A percentile compares a stretch with the other conserved stretches of the same genome.
These are phyloP conservation scores for Pegoplata infirma DNA, from an alignment of 2,888 invertebrate genomes.

Conservation along the genomic window DNA sequence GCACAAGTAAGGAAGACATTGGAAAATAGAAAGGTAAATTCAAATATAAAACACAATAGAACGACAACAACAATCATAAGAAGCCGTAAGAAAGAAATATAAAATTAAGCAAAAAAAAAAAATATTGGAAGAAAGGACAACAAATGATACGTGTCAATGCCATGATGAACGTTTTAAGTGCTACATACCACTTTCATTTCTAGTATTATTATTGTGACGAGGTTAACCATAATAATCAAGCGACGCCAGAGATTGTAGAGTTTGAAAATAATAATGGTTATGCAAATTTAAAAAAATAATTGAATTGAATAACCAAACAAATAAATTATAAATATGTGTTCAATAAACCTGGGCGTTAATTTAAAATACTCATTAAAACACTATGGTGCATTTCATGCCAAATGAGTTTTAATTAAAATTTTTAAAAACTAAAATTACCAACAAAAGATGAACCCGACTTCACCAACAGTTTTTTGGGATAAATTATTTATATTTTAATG, in stretches of 20 bases:
- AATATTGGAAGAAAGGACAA: conserved; percentile 19
- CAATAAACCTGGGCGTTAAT: neutral
- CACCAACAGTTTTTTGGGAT: neutral
- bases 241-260: neutral
- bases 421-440: conserved; percentile 12
- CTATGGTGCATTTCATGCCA: conserved; percentile 1
- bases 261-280: conserved; percentile 3
- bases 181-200: conserved; percentile 14
- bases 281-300: conserved; percentile 23
- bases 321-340: neutral
- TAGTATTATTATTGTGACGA: neutral
- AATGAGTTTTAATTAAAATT: conserved; percentile 35
- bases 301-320: neutral
- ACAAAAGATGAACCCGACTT: conserved; percentile 8
- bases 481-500: neutral
- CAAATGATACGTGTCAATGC: conserved; percentile 19
- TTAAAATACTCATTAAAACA: conserved; percentile 24
- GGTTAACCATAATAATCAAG: conserved; percentile 11
- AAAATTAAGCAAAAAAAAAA: neutral
- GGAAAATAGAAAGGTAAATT: conserved; percentile 22
- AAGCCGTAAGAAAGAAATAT: conserved; percentile 1
- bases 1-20: conserved; percentile 5
- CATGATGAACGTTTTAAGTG: conserved; percentile 32
- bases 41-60: neutral
- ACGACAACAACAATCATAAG: conserved; percentile 10